Evolutionary conservation across 2,888 invertebrate species (phyloP).

Genomic region (Ametastegia equiseti): DNA sequence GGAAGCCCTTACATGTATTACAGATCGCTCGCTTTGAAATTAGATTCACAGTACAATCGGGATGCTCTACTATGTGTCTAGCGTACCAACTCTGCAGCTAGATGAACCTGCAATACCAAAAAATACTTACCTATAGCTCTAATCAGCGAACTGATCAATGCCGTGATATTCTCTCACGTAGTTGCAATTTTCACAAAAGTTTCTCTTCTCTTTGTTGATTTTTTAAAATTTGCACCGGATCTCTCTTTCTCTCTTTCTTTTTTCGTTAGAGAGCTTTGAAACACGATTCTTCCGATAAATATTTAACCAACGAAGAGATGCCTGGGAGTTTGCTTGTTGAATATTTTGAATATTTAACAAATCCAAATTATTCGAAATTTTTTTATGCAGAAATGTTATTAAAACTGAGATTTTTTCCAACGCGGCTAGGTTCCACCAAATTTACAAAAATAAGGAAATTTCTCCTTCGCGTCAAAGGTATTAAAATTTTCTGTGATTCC

Average conservation of each 20-base stretch:
- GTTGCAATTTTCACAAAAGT: neutral
- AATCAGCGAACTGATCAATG: neutral
- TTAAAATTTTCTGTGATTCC: neutral
- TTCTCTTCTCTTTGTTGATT: neutral
- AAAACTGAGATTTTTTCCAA: neutral
- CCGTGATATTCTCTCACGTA: neutral
- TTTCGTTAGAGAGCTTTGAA: neutral
- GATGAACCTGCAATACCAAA: neutral
- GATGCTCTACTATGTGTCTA: neutral
- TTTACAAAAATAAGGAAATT: constrained; percentile 2
- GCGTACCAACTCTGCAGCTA: neutral
- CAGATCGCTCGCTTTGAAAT: constrained; percentile 6
- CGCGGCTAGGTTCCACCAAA: neutral
- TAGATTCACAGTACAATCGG: neutral
- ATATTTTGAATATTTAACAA: constrained; percentile 38
- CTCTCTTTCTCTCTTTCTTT: neutral
- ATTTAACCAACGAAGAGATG: constrained; percentile 28
- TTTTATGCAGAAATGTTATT: constrained; percentile 29
- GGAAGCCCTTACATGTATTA: neutral
- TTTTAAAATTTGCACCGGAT: neutral
- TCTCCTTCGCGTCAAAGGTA: neutral
- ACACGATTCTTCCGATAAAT: constrained; percentile 29
- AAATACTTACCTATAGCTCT: neutral
- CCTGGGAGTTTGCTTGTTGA: constrained; percentile 25
- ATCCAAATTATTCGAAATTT: constrained; percentile 46